These are phyloP conservation scores for Pteronotus mesoamericanus DNA, from an alignment of 2,797 vertebrate species.

Conservation along the genomic window DNA sequence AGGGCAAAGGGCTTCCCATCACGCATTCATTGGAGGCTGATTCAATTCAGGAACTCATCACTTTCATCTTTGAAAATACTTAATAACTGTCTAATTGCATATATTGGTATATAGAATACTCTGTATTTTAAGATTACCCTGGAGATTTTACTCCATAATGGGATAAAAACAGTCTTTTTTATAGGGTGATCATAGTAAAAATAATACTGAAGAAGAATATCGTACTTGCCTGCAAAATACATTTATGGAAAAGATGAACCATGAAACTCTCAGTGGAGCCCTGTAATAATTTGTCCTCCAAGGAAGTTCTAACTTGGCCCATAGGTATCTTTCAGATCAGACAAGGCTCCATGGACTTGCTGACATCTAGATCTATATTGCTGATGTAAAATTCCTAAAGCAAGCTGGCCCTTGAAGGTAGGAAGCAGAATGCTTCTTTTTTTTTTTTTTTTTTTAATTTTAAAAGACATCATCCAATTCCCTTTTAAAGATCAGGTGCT, in stretches of 20 bases:
- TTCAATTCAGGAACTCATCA: not conserved
- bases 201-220: not conserved
- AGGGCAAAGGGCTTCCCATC: not conserved
- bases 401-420: not conserved
- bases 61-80: not conserved
- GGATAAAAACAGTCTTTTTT: not conserved
- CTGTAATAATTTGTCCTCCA: not conserved
- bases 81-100: not conserved
- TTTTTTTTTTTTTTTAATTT: not conserved
- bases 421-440: not conserved
- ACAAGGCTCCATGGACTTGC: not conserved
- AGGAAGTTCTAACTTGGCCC: not conserved
- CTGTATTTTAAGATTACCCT: not conserved
- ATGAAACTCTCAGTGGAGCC: not conserved
- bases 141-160: not conserved
- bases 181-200: not conserved
- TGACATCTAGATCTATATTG: not conserved
- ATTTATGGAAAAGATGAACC: not conserved
- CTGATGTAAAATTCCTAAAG: not conserved
- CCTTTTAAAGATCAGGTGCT: not conserved
- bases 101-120: not conserved
- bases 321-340: not conserved
- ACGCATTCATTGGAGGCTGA: not conserved
- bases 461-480: not conserved
- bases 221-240: not conserved